Base-by-base conservation (phyloP, 2,113 vertebrate genomes). In the Guaruba guarouba region DNA sequence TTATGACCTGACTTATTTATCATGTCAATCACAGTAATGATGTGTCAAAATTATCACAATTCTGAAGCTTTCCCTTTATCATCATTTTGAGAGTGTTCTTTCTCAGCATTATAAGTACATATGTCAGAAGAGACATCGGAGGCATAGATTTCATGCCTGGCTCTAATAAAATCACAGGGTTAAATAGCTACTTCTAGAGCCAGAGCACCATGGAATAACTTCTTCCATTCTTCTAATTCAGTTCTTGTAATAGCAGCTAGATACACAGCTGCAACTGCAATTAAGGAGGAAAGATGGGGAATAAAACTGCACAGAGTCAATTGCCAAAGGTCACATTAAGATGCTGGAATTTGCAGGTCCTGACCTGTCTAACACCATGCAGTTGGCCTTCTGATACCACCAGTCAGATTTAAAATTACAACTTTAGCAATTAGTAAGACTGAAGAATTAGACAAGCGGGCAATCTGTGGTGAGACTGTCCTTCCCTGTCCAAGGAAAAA, bases 1-100 rank as follows among this genome's bases (percentile, higher is more conserved):
- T 94, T 88, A 89, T 93, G 96, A 97, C 97, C 97, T 96, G 96
- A 96, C 96, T 92, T 96, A 97, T 98, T 98, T 97, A 96, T 93
- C 92, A 85, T 95, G 96, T 97, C 96, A 97, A 93, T 98, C 96
- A 96, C 13, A 88, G 82, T 96, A 97, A 97, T 94, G 97, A 95
- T 97, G 93, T 97, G 85, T 82, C 94, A 91, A 88, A 93, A 91
- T 93, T 94, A 91, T 95, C 88, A 86, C 76, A 90, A 51, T 81
- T 82, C 75, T 93, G 81, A 89, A 83, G 84, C 55, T 81, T 95
- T 88, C 93, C 69, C 61, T 93, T 85, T 82, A 70, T 87, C 49
- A 82, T 92, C 39, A 55, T 95, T 77, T 86, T 46, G 49, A 79
- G 78, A 52, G 41, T 6, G 49, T 49, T 94, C 61, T 51, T 68